Percentiles rank a stretch among this genome's conserved stretches.
phyloP scores from a whole-genome alignment of 2,888 invertebrate genomes.

The Brenthis daphne region DNA sequence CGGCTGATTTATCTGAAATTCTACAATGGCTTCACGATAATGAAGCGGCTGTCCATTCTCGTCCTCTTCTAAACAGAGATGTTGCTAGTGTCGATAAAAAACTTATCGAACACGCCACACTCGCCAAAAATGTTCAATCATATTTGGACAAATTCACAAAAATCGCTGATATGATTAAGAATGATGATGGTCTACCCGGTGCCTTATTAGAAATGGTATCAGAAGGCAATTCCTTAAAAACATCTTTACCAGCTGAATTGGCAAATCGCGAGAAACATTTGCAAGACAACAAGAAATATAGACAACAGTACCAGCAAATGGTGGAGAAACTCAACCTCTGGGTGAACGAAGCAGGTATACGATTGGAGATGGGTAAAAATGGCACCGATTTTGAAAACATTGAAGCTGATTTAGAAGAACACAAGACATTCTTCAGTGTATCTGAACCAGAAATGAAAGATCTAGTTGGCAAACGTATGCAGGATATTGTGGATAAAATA shows the following conservation, averaged over 20 bases:
- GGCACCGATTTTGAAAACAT: slow-evolving; percentile 95
- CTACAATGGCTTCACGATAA: slow-evolving; percentile 92
- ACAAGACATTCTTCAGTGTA: slow-evolving; percentile 90
- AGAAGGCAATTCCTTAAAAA: slow-evolving; percentile 89
- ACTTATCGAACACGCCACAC: slow-evolving; percentile 87
- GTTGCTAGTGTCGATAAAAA: slow-evolving; percentile 91
- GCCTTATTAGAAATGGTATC: slow-evolving; percentile 92
- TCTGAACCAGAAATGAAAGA: slow-evolving; percentile 90
- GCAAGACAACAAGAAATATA: slow-evolving; percentile 87
- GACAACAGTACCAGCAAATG: slow-evolving; percentile 88
- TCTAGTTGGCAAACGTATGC: slow-evolving; percentile 90
- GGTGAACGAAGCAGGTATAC: slow-evolving; percentile 91
- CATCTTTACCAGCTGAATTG: slow-evolving; percentile 90
- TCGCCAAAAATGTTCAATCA: slow-evolving; percentile 86
- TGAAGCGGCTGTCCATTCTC: slow-evolving; percentile 90
- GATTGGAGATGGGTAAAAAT: slow-evolving; percentile 89
- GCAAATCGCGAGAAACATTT: slow-evolving; percentile 91
- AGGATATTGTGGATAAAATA: slow-evolving; percentile 92
- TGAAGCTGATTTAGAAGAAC: slow-evolving; percentile 90
- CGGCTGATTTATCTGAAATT: slow-evolving; percentile 90
- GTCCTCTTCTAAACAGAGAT: slow-evolving; percentile 90
- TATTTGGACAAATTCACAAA: slow-evolving; percentile 87
- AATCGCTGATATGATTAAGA: slow-evolving; percentile 86
- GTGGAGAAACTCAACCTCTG: slow-evolving; percentile 91
- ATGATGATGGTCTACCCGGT: slow-evolving; percentile 90